Percentiles rank a stretch among this genome's conserved stretches.
Conservation (phyloP, 2,113 vertebrate genomes). For the Pungitius pungitius region DNA sequence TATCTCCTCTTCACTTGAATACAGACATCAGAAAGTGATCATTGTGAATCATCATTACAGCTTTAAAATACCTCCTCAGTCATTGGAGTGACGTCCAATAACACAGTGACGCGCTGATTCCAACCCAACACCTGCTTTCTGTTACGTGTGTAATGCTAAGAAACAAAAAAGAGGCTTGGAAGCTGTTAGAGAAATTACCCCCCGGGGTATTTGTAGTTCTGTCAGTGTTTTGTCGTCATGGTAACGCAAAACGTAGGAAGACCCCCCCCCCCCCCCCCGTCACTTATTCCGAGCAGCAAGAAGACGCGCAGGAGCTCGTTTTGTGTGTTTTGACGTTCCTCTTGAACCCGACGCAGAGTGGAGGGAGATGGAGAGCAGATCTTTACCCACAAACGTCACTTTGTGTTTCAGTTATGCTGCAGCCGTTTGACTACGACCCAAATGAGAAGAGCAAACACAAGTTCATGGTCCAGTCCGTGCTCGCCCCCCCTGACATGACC, state of each 20-base stretch:
- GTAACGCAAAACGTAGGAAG: slow-evolving; percentile 61
- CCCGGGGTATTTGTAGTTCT: slow-evolving; percentile 49
- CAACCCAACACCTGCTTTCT: slow-evolving; percentile 73
- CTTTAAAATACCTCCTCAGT: slow-evolving; percentile 66
- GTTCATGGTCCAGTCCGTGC: slow-evolving; percentile 99
- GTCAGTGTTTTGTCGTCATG: slow-evolving; percentile 66
- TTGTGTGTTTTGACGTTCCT: slow-evolving; percentile 44
- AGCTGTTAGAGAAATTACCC: slow-evolving; percentile 70
- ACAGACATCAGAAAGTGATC: slow-evolving; percentile 71
- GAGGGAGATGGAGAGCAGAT: slow-evolving; percentile 20
- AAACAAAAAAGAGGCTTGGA: slow-evolving; percentile 62
- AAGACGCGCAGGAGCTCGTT: slow-evolving; percentile 20
- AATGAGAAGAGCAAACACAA: slow-evolving; percentile 99
- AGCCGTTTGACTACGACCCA: slow-evolving; percentile 99
- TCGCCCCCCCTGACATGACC: slow-evolving; percentile 94
- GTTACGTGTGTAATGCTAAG: slow-evolving; percentile 71
- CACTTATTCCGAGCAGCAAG: slow-evolving; percentile 38
- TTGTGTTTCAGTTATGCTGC: slow-evolving; percentile 95
- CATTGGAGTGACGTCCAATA: slow-evolving; percentile 74
- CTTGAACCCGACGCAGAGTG: slow-evolving; percentile 39
- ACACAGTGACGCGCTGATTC: slow-evolving; percentile 61
- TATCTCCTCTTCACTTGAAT: slow-evolving; percentile 24
- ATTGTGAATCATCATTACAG: slow-evolving; percentile 69
- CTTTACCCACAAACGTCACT: slow-evolving; percentile 14
- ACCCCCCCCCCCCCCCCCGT: slow-evolving; percentile 47